These are phyloP conservation scores for Paramacrobiotus metropolitanus DNA, from an alignment of 1,140 invertebrate genomes.

Conservation along the genomic window DNA sequence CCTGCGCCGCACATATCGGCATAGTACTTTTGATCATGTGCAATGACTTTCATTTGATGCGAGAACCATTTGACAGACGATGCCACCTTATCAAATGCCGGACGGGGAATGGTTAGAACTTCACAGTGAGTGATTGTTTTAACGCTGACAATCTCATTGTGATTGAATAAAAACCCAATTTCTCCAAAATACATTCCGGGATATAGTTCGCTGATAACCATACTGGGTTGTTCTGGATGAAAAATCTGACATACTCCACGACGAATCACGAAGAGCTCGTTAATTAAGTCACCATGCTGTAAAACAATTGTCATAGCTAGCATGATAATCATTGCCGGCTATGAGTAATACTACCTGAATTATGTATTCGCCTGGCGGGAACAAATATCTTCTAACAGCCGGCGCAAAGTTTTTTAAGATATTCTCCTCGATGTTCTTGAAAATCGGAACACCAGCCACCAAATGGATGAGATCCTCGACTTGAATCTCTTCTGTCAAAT, in stretches of 20 bases:
- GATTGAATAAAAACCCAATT: neutral
- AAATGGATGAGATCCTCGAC: neutral
- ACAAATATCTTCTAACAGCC: neutral
- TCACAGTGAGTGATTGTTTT: neutral
- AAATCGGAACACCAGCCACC: neutral
- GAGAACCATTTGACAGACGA: neutral
- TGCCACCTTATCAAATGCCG: neutral
- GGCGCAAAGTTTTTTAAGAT: neutral
- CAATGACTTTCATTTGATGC: neutral
- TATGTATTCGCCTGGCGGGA: neutral
- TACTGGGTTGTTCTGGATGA: neutral
- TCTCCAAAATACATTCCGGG: neutral
- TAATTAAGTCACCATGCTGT: neutral
- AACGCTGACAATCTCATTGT: neutral
- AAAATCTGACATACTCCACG: neutral
- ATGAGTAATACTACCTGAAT: too few relatives aligned
- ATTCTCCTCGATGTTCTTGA: neutral
- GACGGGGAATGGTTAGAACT: neutral
- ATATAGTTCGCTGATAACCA: neutral
- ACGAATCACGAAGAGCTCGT: neutral
- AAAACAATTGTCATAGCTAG: too few relatives aligned
- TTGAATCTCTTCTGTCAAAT: neutral
- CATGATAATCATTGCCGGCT: too few relatives aligned
- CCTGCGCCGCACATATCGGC: too few relatives aligned
- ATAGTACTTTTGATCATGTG: too few relatives aligned